A percentile compares a stretch with the other conserved stretches of the same genome.
Conservation (phyloP, 2,888 invertebrate species). For the Schrankia costaestrigalis region DNA sequence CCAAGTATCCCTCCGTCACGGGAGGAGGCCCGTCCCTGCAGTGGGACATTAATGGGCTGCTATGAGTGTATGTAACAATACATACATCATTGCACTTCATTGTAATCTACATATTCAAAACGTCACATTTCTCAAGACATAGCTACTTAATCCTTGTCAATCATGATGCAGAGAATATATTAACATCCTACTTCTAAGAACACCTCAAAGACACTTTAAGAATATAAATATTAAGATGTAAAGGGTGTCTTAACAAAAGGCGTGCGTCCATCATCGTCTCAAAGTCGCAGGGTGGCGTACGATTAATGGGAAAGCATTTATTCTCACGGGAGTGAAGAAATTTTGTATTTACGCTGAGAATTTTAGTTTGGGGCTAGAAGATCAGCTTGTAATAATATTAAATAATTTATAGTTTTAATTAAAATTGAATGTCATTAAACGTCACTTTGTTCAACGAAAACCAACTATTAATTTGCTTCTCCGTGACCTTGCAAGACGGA, state of each 20-base stretch:
- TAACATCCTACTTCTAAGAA: constrained; percentile 1
- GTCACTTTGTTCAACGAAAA: no score
- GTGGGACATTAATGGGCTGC: no score
- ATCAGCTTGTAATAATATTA: constrained; percentile 1
- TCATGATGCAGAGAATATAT: constrained; percentile 10
- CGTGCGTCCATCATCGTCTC: constrained; percentile 24
- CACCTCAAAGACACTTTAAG: constrained; percentile 20
- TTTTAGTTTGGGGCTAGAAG: constrained; percentile 6
- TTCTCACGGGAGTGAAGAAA: constrained; percentile 18
- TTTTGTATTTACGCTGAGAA: constrained; percentile 25
- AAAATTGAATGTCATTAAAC: no score
- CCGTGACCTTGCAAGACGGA: no score
- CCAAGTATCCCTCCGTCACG: no score
- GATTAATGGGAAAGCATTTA: constrained; percentile 30
- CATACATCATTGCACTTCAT: no score
- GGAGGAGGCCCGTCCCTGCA: no score
- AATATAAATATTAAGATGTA: constrained; percentile 29
- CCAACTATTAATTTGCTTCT: no score
- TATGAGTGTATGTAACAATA: no score
- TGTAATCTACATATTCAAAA: no score
- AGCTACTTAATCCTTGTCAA: constrained; percentile 11
- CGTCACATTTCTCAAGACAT: no score
- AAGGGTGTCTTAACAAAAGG: constrained; percentile 29
- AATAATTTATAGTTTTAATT: no score
- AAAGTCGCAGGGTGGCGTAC: constrained; percentile 12